These are phyloP conservation scores for Acanthiza pusilla DNA, from an alignment of 2,797 vertebrate species.

Conservation along the genomic window DNA sequence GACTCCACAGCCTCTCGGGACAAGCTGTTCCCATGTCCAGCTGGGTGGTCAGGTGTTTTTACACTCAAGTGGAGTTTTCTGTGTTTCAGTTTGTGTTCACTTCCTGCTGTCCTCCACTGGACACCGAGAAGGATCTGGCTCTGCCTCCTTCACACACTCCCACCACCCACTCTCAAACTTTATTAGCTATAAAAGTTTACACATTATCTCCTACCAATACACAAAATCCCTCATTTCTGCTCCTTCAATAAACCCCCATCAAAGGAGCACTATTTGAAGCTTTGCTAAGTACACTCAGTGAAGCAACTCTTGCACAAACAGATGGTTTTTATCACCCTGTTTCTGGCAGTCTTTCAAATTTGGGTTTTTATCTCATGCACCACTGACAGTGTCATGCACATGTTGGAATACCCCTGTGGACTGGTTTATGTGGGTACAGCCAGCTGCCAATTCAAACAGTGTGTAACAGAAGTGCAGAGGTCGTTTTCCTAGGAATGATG, in stretches of 20 bases:
- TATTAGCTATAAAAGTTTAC: not conserved
- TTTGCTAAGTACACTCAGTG: not conserved
- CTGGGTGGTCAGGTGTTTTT: rapidly evolving
- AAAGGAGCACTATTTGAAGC: not conserved
- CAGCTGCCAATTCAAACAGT: conserved; percentile 37
- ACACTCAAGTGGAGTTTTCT: not conserved
- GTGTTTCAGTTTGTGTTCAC: not conserved
- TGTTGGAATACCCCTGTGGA: conserved; percentile 18
- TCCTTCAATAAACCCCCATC: not conserved
- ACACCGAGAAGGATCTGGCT: not conserved
- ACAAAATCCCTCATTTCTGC: not conserved
- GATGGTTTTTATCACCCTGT: conserved; percentile 42
- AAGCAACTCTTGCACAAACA: not conserved
- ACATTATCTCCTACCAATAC: not conserved
- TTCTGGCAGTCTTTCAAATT: not conserved
- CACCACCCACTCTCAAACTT: not conserved
- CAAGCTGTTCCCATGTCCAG: rapidly evolving
- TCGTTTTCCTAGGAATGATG: not conserved
- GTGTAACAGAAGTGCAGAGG: not conserved
- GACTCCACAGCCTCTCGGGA: not conserved
- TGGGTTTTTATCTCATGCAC: conserved; percentile 25
- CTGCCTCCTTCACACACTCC: not conserved
- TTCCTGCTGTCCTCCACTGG: not conserved
- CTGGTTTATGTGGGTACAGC: conserved; percentile 40
- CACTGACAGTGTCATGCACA: not conserved